phyloP scores from a whole-genome alignment of 2,888 invertebrate species.

The Trichacis sp. region DNA sequence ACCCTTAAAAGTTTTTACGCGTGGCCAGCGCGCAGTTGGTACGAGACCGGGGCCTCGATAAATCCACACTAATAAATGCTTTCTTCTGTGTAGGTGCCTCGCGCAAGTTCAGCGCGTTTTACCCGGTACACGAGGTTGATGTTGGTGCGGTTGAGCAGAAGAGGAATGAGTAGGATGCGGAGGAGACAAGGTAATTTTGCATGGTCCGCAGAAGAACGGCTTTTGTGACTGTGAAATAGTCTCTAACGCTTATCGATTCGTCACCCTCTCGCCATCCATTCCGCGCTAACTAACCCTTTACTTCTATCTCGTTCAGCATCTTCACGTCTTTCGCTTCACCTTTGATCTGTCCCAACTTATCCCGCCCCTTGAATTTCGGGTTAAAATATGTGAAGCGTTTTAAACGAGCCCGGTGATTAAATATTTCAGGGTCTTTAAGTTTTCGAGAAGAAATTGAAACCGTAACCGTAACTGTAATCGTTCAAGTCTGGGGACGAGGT shows the following conservation, averaged over 20 bases:
- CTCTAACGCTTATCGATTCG: slow-evolving; percentile 52
- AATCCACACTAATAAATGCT: slow-evolving; percentile 22
- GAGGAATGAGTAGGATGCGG: slow-evolving; percentile 11
- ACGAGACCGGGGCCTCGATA: neutral
- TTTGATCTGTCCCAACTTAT: slow-evolving; percentile 7
- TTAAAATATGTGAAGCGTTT: neutral
- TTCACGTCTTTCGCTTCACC: slow-evolving; percentile 7
- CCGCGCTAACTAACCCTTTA: neutral
- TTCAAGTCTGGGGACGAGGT: too few species aligned
- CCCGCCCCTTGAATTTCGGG: neutral
- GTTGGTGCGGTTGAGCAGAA: slow-evolving; percentile 20
- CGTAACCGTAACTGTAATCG: too few species aligned
- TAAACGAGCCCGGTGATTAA: neutral
- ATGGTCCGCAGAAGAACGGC: slow-evolving; percentile 39
- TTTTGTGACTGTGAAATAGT: slow-evolving; percentile 47
- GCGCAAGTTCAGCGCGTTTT: neutral
- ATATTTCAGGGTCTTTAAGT: neutral
- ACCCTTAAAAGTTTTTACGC: slow-evolving; percentile 25
- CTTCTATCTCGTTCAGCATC: slow-evolving; percentile 1
- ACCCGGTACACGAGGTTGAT: slow-evolving; percentile 8
- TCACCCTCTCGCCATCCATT: slow-evolving; percentile 12
- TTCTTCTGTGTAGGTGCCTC: neutral
- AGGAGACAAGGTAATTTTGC: slow-evolving; percentile 36
- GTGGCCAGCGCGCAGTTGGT: neutral
- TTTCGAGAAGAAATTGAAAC: too few species aligned